These are phyloP conservation scores for Orchesella flavescens DNA, from an alignment of 2,888 invertebrate genomes.

Conservation along the genomic window DNA sequence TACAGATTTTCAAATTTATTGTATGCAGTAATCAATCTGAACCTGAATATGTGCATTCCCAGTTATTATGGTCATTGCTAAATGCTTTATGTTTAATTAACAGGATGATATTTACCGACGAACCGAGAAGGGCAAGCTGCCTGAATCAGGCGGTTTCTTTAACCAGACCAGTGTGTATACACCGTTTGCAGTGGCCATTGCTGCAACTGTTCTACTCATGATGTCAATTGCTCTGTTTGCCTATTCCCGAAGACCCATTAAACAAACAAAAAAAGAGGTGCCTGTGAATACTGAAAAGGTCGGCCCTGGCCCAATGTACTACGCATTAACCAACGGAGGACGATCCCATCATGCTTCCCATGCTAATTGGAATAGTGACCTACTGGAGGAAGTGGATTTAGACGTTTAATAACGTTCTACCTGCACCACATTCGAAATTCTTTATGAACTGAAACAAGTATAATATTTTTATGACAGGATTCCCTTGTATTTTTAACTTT, in stretches of 20 bases:
- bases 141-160: constrained; percentile 16
- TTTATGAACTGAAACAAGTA: too few relatives aligned
- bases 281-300: constrained; percentile 12
- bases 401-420: neutral
- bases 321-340: constrained; percentile 20
- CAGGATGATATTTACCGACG: constrained; percentile 51
- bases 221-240: constrained; percentile 25
- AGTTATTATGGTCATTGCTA: neutral
- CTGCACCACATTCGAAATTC: too few relatives aligned
- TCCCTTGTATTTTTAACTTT: neutral
- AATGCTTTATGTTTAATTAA: neutral
- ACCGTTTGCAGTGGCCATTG: constrained; percentile 11
- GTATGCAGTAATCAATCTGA: neutral
- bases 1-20: neutral
- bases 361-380: constrained; percentile 61
- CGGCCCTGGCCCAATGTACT: constrained; percentile 19
- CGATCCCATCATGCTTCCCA: constrained; percentile 40
- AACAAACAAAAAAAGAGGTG: constrained; percentile 12
- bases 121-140: constrained; percentile 39
- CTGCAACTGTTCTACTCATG: constrained; percentile 33
- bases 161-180: neutral
- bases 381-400: constrained; percentile 38
- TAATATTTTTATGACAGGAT: neutral
- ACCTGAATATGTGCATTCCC: neutral
- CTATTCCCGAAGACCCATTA: constrained; percentile 15